phyloP scores from a whole-genome alignment of 1,140 invertebrate species.

The Pachyrhynchus sulphureomaculatus region DNA sequence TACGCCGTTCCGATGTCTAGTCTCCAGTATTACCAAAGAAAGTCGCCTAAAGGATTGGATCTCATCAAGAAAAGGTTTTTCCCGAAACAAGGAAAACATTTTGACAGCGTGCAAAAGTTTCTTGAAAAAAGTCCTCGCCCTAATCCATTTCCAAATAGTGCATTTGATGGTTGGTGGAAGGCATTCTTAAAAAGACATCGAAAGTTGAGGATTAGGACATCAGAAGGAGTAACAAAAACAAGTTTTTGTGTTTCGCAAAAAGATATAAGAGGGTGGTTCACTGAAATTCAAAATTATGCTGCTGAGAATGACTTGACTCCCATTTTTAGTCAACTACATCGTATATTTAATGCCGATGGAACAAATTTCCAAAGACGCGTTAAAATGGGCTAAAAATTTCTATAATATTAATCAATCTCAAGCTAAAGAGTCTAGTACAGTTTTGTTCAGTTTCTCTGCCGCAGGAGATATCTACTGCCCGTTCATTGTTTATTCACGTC shows the following conservation, averaged over 20 bases:
- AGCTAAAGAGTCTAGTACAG: too few species aligned
- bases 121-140: constrained; percentile 16
- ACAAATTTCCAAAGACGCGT: constrained; percentile 45
- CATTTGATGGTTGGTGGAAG: constrained; percentile 45
- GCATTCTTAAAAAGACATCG: constrained; percentile 44
- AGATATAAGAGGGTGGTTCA: constrained; percentile 45
- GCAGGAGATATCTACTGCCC: too few species aligned
- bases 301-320: too few species aligned
- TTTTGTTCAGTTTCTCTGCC: too few species aligned
- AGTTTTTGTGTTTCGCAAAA: constrained; percentile 37
- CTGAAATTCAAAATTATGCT: too few species aligned
- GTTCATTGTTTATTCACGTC: constrained; percentile 35
- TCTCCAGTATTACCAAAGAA: too few species aligned
- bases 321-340: constrained; percentile 38
- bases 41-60: constrained; percentile 24
- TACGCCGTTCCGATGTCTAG: too few species aligned
- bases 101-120: constrained; percentile 22
- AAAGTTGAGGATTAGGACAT: constrained; percentile 39
- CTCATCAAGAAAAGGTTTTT: too few species aligned
- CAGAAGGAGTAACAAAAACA: too few species aligned
- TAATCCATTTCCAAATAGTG: constrained; percentile 43
- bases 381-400: constrained; percentile 42
- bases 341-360: constrained; percentile 50
- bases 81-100: constrained; percentile 22
- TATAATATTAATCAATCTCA: constrained; percentile 40